phyloP scores from a whole-genome alignment of 2,113 vertebrate species.

The Limanda limanda region DNA sequence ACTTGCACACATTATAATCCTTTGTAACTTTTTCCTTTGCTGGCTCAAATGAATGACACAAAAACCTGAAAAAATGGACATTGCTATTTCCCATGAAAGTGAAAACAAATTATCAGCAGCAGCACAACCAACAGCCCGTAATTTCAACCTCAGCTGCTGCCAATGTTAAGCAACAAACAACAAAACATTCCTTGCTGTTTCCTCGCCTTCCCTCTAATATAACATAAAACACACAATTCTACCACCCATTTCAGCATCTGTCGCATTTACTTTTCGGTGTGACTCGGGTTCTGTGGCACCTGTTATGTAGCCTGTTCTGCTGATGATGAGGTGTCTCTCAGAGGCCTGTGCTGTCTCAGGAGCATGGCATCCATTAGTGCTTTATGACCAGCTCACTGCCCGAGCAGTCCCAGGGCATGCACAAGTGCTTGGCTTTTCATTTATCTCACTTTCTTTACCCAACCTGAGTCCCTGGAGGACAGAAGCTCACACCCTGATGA shows the following conservation, averaged over 20 bases:
- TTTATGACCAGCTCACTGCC: constrained; percentile 63
- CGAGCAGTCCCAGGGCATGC: constrained; percentile 49
- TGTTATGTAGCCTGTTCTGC: constrained; percentile 49
- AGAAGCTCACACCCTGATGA: constrained; percentile 26
- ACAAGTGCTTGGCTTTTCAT: constrained; percentile 71
- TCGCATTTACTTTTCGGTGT: constrained; percentile 40
- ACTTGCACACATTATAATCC: not conserved
- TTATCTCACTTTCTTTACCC: constrained; percentile 52
- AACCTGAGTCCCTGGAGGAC: constrained; percentile 31
- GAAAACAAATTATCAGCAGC: constrained; percentile 21
- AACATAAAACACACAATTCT: constrained; percentile 36
- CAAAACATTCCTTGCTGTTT: not conserved
- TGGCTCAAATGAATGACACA: not conserved
- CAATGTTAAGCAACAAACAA: constrained; percentile 2
- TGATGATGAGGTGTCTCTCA: constrained; percentile 52
- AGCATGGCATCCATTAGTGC: constrained; percentile 61
- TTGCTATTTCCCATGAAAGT: not conserved
- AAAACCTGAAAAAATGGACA: not conserved
- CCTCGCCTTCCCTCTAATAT: constrained; percentile 20
- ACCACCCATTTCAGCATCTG: constrained; percentile 27
- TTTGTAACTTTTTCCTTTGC: not conserved
- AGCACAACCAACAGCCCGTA: not conserved
- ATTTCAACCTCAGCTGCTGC: constrained; percentile 29
- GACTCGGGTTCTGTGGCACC: constrained; percentile 41
- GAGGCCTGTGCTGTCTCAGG: constrained; percentile 49